Percentiles rank a stretch among this genome's conserved stretches.
phyloP scores from a whole-genome alignment of 2,113 vertebrate species.

The Silurus asotus region DNA sequence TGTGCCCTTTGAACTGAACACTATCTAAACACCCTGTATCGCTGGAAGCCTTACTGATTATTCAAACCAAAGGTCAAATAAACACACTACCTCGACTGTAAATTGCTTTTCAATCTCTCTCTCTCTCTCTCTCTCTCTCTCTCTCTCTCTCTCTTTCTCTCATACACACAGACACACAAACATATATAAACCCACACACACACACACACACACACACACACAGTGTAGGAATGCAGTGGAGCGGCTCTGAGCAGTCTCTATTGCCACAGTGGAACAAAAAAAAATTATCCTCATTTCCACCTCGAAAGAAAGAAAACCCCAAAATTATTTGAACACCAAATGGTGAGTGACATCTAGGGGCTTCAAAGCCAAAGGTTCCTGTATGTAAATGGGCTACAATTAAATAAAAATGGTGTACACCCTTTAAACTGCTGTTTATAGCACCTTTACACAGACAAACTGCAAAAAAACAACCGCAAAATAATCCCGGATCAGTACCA shows the following conservation, averaged over 20 bases:
- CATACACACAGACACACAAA: no score
- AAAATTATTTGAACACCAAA: not conserved
- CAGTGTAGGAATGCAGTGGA: conserved; percentile 44
- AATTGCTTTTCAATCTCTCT: not conserved
- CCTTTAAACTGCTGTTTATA: not conserved
- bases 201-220: not conserved
- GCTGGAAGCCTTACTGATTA: conserved; percentile 29
- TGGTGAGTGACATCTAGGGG: not conserved
- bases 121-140: not conserved
- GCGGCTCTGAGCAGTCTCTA: conserved; percentile 38
- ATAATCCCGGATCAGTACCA: conserved; percentile 34
- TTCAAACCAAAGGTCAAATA: conserved; percentile 51
- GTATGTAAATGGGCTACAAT: no score
- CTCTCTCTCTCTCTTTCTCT: not conserved
- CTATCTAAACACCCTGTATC: conserved; percentile 33
- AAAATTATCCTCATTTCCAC: not conserved
- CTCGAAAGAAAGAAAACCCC: not conserved
- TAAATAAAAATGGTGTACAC: not conserved
- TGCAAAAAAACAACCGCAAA: no score
- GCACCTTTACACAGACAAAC: not conserved
- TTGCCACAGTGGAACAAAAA: conserved; percentile 28
- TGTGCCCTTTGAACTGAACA: conserved; percentile 46
- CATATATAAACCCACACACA: no score
- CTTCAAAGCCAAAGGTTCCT: not conserved
- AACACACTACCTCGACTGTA: conserved; percentile 36